These are phyloP conservation scores for Origma solitaria DNA, from an alignment of 2,113 vertebrate species.

Conservation along the genomic window DNA sequence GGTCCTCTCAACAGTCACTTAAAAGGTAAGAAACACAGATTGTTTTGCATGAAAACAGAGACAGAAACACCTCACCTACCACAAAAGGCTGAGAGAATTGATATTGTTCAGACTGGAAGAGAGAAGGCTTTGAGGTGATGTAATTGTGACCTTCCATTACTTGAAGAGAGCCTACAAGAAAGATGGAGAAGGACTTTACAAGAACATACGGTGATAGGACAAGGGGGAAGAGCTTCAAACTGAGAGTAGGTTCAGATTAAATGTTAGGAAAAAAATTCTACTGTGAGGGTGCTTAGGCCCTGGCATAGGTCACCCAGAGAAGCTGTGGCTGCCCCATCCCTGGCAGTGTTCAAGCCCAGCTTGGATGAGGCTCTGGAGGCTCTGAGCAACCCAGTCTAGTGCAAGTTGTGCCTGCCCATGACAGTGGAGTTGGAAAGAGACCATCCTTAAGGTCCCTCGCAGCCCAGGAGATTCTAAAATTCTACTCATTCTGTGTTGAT, in stretches of 20 bases:
- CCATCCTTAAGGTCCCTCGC: neutral
- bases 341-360: neutral
- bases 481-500: accelerated
- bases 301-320: neutral
- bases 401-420: neutral
- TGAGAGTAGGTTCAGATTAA: neutral
- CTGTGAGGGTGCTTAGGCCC: too few relatives aligned
- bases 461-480: too few relatives aligned
- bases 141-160: neutral
- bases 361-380: neutral
- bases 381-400: neutral
- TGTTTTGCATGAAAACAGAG: neutral
- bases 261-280: neutral
- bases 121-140: neutral
- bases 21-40: neutral
- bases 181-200: neutral
- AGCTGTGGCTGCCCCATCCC: neutral
- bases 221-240: neutral
- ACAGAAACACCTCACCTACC: neutral
- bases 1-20: neutral
- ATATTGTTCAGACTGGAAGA: neutral
- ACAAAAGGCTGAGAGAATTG: neutral
- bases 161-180: neutral
- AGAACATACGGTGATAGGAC: neutral
- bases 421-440: neutral